A percentile compares a stretch with the other conserved stretches of the same genome.
Conservation (phyloP, 1,140 invertebrate species). For the Scaptomyza montana region DNA sequence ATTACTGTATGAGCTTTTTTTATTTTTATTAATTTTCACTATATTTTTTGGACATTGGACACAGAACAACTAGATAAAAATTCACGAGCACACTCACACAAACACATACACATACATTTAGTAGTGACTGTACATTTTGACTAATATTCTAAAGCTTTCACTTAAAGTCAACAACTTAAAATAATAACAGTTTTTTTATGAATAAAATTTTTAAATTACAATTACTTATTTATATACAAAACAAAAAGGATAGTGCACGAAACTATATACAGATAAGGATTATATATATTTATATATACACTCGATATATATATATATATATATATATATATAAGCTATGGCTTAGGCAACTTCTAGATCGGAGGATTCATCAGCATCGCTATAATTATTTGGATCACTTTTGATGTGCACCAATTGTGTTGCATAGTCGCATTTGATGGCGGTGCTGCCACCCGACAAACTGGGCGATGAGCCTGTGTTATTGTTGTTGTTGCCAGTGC, state of each 20-base stretch:
- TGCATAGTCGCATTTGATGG: conserved; percentile 63
- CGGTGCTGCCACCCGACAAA: conserved; percentile 10
- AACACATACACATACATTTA: conserved; percentile 35
- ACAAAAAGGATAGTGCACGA: conserved; percentile 45
- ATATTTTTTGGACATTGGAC: conserved; percentile 46
- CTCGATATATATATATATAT: too few species aligned
- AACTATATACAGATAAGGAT: conserved; percentile 22
- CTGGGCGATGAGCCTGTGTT: conserved; percentile 16
- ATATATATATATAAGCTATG: too few species aligned
- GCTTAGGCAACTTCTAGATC: conserved; percentile 85
- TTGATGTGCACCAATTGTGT: conserved; percentile 77
- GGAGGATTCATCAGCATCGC: conserved; percentile 85
- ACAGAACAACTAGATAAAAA: conserved; percentile 71
- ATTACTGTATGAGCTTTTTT: neutral
- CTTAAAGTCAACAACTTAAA: conserved; percentile 55
- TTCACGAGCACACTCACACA: conserved; percentile 19
- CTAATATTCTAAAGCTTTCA: conserved; percentile 27
- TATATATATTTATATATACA: too few species aligned
- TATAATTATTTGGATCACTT: conserved; percentile 83
- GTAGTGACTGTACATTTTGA: conserved; percentile 68
- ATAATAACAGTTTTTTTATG: conserved; percentile 21
- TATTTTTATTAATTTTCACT: too few species aligned
- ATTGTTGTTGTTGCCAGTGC: conserved; percentile 75
- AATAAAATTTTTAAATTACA: neutral
- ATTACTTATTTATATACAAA: conserved; percentile 63